phyloP scores from a whole-genome alignment of 2,888 invertebrate species.

The Selenia dentaria region DNA sequence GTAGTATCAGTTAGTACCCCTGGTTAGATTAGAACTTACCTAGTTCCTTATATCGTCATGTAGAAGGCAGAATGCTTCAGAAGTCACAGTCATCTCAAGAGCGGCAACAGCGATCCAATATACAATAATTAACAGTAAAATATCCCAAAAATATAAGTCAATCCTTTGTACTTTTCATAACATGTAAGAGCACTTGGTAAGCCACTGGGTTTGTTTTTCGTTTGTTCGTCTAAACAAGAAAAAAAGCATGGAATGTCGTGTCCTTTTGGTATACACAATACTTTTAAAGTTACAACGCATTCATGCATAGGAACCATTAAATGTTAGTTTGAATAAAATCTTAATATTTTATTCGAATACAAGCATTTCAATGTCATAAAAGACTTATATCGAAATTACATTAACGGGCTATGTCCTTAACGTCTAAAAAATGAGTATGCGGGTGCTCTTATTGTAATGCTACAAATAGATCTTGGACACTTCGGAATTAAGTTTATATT shows the following conservation, averaged over 20 bases:
- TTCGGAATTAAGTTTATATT: constrained; percentile 33
- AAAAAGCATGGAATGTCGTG: constrained; percentile 40
- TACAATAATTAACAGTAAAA: constrained; percentile 38
- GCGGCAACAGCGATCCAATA: constrained; percentile 39
- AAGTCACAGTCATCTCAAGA: constrained; percentile 42
- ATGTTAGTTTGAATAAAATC: constrained; percentile 21
- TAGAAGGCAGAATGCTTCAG: constrained; percentile 57
- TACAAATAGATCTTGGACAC: too few species aligned
- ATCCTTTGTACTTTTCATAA: constrained; percentile 52
- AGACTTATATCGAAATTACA: constrained; percentile 40
- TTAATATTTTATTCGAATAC: constrained; percentile 19
- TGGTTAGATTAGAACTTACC: too few species aligned
- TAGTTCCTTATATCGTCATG: constrained; percentile 73
- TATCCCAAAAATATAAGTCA: constrained; percentile 42
- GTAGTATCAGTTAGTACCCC: too few species aligned
- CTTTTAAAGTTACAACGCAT: constrained; percentile 18
- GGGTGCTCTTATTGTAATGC: constrained; percentile 47
- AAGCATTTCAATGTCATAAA: constrained; percentile 17
- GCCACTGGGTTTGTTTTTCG: constrained; percentile 51
- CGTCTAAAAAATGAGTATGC: constrained; percentile 40
- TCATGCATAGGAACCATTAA: constrained; percentile 46
- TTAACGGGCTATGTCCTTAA: constrained; percentile 44
- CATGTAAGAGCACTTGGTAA: constrained; percentile 62
- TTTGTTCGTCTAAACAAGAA: constrained; percentile 53
- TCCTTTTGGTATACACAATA: constrained; percentile 57